A percentile compares a stretch with the other conserved stretches of the same genome.
These are phyloP conservation scores for Eueremaeus valkanovi DNA, from an alignment of 2,888 invertebrate species.

Conservation along the genomic window DNA sequence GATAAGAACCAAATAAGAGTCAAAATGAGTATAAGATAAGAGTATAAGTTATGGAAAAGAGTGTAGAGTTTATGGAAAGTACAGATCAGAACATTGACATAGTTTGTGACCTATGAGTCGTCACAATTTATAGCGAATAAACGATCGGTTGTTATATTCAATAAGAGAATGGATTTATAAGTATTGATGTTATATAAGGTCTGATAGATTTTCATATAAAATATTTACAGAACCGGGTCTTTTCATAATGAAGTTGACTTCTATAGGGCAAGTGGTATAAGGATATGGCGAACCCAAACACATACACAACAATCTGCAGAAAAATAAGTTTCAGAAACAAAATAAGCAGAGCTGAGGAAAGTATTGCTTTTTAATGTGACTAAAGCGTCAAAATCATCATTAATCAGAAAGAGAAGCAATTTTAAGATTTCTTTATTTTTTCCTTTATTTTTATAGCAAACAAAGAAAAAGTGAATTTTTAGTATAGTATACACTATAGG, in stretches of 20 bases:
- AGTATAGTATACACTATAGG: no score
- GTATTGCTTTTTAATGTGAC: conserved; percentile 29
- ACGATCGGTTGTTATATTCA: neutral
- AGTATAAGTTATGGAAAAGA: neutral
- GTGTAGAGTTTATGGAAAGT: no score
- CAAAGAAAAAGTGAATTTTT: neutral
- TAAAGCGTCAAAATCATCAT: neutral
- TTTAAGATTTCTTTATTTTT: neutral
- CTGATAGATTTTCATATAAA: no score
- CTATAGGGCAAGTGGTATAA: no score
- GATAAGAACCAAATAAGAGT: neutral
- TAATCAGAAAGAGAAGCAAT: conserved; percentile 9
- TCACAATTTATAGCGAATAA: neutral
- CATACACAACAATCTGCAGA: neutral
- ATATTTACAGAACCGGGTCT: neutral
- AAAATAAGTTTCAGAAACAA: neutral
- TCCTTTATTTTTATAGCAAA: neutral
- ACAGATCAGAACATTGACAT: no score
- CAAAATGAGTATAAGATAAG: neutral
- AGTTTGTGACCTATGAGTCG: no score
- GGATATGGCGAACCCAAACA: no score
- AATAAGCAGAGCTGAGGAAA: neutral
- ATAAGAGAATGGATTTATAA: neutral
- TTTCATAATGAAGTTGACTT: neutral
- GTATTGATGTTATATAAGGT: neutral